Evolutionary conservation across 2,888 invertebrate genomes (phyloP).

Genomic region (Strigamia crassipes): DNA sequence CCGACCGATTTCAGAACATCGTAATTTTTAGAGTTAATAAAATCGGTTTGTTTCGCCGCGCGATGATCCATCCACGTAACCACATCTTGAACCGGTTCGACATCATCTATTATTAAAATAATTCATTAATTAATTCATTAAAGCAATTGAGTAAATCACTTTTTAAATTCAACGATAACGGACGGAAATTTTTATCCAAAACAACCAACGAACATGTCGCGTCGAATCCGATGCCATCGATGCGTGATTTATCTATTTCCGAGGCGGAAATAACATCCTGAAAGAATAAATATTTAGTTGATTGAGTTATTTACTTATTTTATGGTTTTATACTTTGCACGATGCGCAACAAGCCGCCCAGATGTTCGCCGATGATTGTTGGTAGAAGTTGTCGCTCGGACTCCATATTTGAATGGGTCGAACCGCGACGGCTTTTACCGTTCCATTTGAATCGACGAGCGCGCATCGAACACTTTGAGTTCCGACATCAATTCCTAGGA

Average conservation of each 20-base stretch:
- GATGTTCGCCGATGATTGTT: conserved; percentile 88
- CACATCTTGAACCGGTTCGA: conserved; percentile 73
- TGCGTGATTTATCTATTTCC: neutral
- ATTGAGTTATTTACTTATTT: neutral
- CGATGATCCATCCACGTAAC: conserved; percentile 94
- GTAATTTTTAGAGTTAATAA: conserved; percentile 77
- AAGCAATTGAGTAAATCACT: conserved; percentile 50
- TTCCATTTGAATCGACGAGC: conserved; percentile 72
- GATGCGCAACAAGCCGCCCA: conserved; percentile 76
- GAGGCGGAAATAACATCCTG: neutral
- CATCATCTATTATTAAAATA: conserved; percentile 57
- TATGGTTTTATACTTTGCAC: conserved; percentile 68
- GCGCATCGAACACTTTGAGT: conserved; percentile 88
- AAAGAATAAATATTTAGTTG: neutral
- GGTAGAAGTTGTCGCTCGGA: conserved; percentile 76
- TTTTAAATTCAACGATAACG: conserved; percentile 69
- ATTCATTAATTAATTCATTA: neutral
- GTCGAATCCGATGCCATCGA: conserved; percentile 88
- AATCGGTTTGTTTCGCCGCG: conserved; percentile 76
- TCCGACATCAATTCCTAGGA: conserved; percentile 91
- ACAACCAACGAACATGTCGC: conserved; percentile 92
- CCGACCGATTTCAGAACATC: conserved; percentile 82
- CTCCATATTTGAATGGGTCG: conserved; percentile 73
- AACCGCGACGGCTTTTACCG: conserved; percentile 66
- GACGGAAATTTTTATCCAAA: conserved; percentile 70